Base-by-base conservation (phyloP, 1,140 invertebrate species). In the Yoshiicerus persimilis region DNA sequence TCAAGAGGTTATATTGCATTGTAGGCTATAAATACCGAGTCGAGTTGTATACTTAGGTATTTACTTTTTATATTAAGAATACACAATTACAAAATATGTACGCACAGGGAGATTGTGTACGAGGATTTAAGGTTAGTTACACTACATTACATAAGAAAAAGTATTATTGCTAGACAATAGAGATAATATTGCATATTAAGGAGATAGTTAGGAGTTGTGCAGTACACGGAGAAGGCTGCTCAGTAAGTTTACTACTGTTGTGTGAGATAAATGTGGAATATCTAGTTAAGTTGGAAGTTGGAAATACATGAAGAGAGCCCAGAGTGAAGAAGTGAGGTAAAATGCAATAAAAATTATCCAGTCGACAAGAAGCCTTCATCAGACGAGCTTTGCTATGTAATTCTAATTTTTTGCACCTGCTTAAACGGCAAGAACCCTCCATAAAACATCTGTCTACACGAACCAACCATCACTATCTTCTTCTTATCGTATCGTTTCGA, bases 401-500 rank as follows among this genome's bases (percentile, higher is more conserved):
- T 80, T 80, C 75, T 66, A 75, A 86, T 62, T 87, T 87, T 87
- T 87, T 87, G 80, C 87, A 87, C 87, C 87, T 87, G 87, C 86
- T 66, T 80, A 80, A 80, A 80, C 75, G 75, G 75, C 75, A 80
- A 80, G 75, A 80, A 80, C 75, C 75, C 75, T 47, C 47, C 39
- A 88, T 84, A 88, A 88, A 88, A 88, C 87, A 88, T 88, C 87
- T 88, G 87, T 88, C 87, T 88, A 70, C 86, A 83, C 38, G 47
- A 87, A 87, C 30, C 38, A 38, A 83, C 70, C 36, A 80, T 80
- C 75, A 38, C 75, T 80, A 80, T 80, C 32, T 38, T 75, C 27
- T 8, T 32, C 70, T 75, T 75, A 75, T 75, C 70, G 27, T 80
- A 80, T 80, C 75, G 34, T 80, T 38, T 38, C 75, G 38, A 34